Base-by-base conservation (phyloP, 2,888 invertebrate species). In the Amiota communis region DNA sequence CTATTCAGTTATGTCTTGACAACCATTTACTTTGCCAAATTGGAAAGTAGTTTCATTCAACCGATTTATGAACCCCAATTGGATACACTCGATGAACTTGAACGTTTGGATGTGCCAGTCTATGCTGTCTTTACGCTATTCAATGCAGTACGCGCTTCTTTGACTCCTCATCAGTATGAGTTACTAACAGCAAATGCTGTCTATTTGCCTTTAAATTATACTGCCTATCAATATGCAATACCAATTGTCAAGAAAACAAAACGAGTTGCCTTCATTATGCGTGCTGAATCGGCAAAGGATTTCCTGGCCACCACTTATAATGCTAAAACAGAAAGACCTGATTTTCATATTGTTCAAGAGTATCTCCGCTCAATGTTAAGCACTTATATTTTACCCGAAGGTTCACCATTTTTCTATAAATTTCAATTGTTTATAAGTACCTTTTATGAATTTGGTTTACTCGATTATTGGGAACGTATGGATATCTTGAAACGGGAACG, bases 41-140 rank as follows among this genome's bases (percentile, higher is more conserved):
- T 89, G 69, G 89, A 88, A 59, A 89, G 89, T 59, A 83, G 81
- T 11, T 88, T 89, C 56, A 85, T 89, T 0, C 82, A 83, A 11
- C 87, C 89, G 0, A 78, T 77, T 12, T 89, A 82, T 70, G 85
- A 86, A 67, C 53, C 77, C 2, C 86, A 88, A 48, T 65, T 89
- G n/a, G 81, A 88, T 59, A 77, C 72, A 1, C 72, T 89, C 15
- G 76, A 78, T 1, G 85, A 81, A 3, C 48, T 88, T 1, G 4
- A 69, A 0, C 72, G 76, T 4, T 61, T 82, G 11, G 71, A 78
- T 2, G 56, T 81, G 4, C 80, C 80, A 1, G 77, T 87, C 4
- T 87, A 87, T 70, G 79, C 76, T n/a, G 69, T 78, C 2, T 72
- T 57, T 3, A 80, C 65, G 6, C 71, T 86, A 1, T 76, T 86